Conservation (phyloP, 2,888 invertebrate species). For the Brachyptera risi region DNA sequence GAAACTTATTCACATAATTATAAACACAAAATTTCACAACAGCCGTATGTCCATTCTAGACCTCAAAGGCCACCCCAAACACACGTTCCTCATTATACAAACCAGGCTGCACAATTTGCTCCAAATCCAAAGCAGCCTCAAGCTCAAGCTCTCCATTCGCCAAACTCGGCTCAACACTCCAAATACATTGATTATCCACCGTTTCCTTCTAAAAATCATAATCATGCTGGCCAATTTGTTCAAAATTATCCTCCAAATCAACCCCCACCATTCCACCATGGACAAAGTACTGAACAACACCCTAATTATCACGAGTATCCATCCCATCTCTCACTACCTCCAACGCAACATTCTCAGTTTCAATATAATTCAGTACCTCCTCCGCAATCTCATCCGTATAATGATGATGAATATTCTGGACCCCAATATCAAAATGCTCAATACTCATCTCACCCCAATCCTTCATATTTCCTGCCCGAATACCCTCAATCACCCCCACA, state of each 20-base stretch:
- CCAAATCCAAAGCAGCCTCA: background rate
- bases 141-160: background rate
- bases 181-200: conserved; percentile 3
- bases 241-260: background rate
- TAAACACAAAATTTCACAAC: background rate
- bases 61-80: background rate
- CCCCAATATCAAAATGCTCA: too few species aligned
- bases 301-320: background rate
- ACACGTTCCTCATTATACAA: background rate
- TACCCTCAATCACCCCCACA: too few species aligned
- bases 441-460: too few species aligned
- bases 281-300: background rate
- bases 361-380: background rate
- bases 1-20: conserved; percentile 1
- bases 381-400: too few species aligned
- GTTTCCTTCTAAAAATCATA: background rate
- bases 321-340: background rate
- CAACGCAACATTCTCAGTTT: background rate
- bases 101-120: background rate
- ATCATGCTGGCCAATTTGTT: too few species aligned
- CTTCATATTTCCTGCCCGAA: background rate
- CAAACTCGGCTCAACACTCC: background rate
- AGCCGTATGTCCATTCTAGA: background rate
- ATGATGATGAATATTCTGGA: too few species aligned
- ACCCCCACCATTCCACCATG: too few species aligned